A percentile compares a stretch with the other conserved stretches of the same genome.
Evolutionary conservation across 2,797 vertebrate genomes (phyloP).

Genomic region (Pipistrellus nathusii): DNA sequence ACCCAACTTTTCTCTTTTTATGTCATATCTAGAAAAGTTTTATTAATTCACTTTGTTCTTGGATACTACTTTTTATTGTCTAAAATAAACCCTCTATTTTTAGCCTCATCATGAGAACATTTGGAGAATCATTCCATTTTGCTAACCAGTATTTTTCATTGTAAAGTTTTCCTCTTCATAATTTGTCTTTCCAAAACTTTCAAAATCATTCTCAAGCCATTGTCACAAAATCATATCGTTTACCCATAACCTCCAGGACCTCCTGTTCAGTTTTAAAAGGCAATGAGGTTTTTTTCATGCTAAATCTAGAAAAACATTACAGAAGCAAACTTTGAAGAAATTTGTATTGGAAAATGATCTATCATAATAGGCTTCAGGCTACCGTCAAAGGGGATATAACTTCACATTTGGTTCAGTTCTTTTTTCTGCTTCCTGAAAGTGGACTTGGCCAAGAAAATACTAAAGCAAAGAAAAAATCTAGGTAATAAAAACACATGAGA

Average conservation of each 20-base stretch:
- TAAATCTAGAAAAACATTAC: slow-evolving; percentile 17
- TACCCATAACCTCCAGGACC: background rate
- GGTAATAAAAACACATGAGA: slow-evolving; percentile 4
- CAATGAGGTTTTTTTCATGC: background rate
- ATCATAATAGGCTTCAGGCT: background rate
- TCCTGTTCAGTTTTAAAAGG: background rate
- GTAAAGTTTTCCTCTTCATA: slow-evolving; percentile 5
- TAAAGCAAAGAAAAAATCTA: background rate
- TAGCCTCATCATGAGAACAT: slow-evolving; percentile 18
- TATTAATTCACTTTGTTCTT: slow-evolving; percentile 36
- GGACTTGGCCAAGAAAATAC: background rate
- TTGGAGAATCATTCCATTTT: slow-evolving; percentile 41
- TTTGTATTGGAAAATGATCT: background rate
- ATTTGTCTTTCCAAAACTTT: slow-evolving; percentile 40
- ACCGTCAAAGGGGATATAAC: background rate
- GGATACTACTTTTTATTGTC: slow-evolving; percentile 4
- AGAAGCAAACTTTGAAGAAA: slow-evolving; percentile 41
- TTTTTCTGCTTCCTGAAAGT: slow-evolving; percentile 3
- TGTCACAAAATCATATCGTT: slow-evolving; percentile 44
- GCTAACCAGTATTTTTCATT: slow-evolving; percentile 25
- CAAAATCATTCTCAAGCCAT: slow-evolving; percentile 38
- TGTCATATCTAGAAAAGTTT: slow-evolving; percentile 37
- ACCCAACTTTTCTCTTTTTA: background rate
- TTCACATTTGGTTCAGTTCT: background rate
- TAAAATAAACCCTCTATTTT: background rate